Conservation (phyloP, 1,140 invertebrate genomes). For the Nomia melanderi region DNA sequence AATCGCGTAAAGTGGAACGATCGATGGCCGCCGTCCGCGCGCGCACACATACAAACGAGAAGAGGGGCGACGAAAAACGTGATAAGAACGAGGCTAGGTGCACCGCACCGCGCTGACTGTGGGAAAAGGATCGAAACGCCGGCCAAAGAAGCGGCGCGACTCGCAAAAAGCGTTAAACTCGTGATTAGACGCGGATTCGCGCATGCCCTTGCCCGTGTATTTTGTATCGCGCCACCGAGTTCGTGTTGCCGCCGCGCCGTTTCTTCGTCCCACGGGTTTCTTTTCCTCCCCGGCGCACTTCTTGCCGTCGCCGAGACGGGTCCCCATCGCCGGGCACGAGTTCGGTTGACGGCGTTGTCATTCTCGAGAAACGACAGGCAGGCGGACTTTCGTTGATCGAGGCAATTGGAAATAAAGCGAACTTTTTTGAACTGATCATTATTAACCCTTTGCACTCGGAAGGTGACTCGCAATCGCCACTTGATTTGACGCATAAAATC, state of each 20-base stretch:
- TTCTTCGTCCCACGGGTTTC: slow-evolving; percentile 25
- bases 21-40: slow-evolving; percentile 53
- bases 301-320: neutral
- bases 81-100: slow-evolving; percentile 60
- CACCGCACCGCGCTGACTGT: slow-evolving; percentile 65
- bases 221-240: slow-evolving; percentile 43
- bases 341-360: slow-evolving; percentile 69
- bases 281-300: neutral
- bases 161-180: slow-evolving; percentile 76
- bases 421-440: too few relatives aligned
- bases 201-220: slow-evolving; percentile 74
- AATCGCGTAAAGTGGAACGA: slow-evolving; percentile 73
- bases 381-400: too few relatives aligned
- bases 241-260: neutral
- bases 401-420: too few relatives aligned
- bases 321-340: slow-evolving; percentile 54
- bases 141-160: slow-evolving; percentile 53
- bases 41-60: neutral
- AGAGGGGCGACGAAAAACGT: slow-evolving; percentile 17
- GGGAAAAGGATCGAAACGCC: slow-evolving; percentile 75
- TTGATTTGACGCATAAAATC: too few relatives aligned
- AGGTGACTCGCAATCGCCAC: too few relatives aligned
- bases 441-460: too few relatives aligned
- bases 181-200: slow-evolving; percentile 76
- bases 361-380: slow-evolving; percentile 28